Conservation (phyloP, 2,113 vertebrate genomes). For the Corythornis cristatus region DNA sequence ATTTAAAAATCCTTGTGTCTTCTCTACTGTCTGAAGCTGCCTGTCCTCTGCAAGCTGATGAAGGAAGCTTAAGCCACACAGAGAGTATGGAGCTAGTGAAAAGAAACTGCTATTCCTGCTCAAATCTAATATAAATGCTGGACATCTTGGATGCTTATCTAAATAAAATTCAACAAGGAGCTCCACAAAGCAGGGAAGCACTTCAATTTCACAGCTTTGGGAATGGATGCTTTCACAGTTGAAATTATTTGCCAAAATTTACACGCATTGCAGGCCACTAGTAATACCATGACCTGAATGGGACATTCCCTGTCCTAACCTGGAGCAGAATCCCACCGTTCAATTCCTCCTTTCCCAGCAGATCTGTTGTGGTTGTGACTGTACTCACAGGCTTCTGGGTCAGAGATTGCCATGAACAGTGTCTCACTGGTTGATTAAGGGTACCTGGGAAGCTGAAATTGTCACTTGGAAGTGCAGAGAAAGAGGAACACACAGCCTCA, state of each 20-base stretch:
- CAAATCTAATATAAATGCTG: not conserved
- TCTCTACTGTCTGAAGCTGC: not conserved
- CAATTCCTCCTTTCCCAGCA: not conserved
- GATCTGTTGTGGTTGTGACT: not conserved
- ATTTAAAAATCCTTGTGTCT: not conserved
- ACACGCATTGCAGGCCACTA: not conserved
- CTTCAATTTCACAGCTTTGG: not conserved
- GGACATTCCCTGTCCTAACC: not conserved
- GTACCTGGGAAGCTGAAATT: not conserved
- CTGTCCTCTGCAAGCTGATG: not conserved
- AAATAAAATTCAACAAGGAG: not conserved
- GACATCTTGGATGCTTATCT: not conserved
- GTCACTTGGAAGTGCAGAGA: not conserved
- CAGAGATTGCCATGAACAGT: not conserved
- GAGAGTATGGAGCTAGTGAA: not conserved
- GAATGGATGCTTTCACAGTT: not conserved
- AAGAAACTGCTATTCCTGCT: not conserved
- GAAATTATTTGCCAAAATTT: not conserved
- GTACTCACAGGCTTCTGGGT: not conserved
- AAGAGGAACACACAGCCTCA: rapidly evolving
- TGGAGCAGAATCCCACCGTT: not conserved
- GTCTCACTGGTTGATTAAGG: not conserved
- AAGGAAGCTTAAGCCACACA: not conserved
- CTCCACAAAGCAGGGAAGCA: not conserved
- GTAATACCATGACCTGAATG: not conserved